Evolutionary conservation across 2,888 invertebrate species (phyloP), one percentile per base, ranked within the genome.

Genomic region (Dione juno): DNA sequence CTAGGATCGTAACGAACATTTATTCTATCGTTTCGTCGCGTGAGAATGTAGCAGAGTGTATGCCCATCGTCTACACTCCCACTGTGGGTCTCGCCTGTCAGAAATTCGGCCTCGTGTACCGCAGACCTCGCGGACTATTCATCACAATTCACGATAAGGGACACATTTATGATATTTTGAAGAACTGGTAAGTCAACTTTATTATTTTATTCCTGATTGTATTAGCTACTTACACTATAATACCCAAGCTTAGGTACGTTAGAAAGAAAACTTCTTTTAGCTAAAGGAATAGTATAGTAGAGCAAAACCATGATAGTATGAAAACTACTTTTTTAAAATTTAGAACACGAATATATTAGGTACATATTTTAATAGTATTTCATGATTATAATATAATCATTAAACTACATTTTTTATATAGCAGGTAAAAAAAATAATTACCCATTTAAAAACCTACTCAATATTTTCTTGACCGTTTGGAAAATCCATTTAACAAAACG

Each of bases 11-110:
- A 99, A 99, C 87, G 99, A 99, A 89, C 97, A 97, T 78, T 94
- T 99, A 19, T 99, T 99, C 94, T 99, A 97, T 90, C 96, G 97
- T 43, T 95, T 99, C 64, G 92, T 99, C 57, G 95, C n/a, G 95
- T 16, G 97, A 98, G 77, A 96, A 99, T 86, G 97, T 99, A 35
- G 95, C 96, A 59, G 95, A 97, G 75, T 95, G 98, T 94, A 98
- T 99, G 98, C 99, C 99, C 0, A 94, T 99, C 73, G 98, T 99
- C n/a, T 99, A 99, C 91, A 99, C 99, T 0, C 99, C 99, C 0
- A 98, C 98, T 0, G 99, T 99, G 13, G 99, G 99, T 6, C 94
- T 97, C 79, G 99, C 99, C 40, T 99, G 99, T 90, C 99, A 99
- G 93, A 97, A 98, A 87, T 99, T 97, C 89, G 99, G 99, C 21